Evolutionary conservation across 1,140 invertebrate species (phyloP).

Genomic region (Lucilia sericata): DNA sequence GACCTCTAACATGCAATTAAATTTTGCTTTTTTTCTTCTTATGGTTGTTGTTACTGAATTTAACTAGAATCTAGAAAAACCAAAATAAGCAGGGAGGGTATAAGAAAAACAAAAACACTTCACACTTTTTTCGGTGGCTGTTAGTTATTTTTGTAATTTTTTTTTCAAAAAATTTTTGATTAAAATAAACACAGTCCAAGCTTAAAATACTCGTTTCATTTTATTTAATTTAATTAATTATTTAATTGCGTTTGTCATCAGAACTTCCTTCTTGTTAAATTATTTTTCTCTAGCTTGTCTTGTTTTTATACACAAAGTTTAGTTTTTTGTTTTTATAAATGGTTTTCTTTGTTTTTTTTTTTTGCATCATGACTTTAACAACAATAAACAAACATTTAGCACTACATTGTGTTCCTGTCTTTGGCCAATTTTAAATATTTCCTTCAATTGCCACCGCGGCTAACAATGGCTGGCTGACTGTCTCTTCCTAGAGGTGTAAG

Average conservation of each 20-base stretch:
- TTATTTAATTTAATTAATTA: constrained; percentile 42
- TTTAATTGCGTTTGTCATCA: constrained; percentile 41
- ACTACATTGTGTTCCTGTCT: background rate
- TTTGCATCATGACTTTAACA: background rate
- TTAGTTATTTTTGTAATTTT: background rate
- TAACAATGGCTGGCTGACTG: no score
- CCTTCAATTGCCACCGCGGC: no score
- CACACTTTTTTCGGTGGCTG: constrained; percentile 8
- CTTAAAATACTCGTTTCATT: background rate
- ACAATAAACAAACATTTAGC: background rate
- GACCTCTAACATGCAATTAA: constrained; percentile 43
- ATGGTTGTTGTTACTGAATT: background rate
- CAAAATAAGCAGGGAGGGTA: background rate
- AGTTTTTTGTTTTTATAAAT: background rate
- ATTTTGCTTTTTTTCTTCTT: background rate
- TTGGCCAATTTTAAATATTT: background rate
- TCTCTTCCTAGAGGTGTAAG: background rate
- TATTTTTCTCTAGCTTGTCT: background rate
- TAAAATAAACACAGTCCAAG: background rate
- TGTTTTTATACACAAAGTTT: background rate
- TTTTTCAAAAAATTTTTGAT: background rate
- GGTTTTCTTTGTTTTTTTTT: background rate
- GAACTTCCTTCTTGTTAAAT: constrained; percentile 17
- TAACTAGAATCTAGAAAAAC: background rate
- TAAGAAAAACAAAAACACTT: background rate